phyloP scores from a whole-genome alignment of 2,797 vertebrate species.

The Ciconia nigra region DNA sequence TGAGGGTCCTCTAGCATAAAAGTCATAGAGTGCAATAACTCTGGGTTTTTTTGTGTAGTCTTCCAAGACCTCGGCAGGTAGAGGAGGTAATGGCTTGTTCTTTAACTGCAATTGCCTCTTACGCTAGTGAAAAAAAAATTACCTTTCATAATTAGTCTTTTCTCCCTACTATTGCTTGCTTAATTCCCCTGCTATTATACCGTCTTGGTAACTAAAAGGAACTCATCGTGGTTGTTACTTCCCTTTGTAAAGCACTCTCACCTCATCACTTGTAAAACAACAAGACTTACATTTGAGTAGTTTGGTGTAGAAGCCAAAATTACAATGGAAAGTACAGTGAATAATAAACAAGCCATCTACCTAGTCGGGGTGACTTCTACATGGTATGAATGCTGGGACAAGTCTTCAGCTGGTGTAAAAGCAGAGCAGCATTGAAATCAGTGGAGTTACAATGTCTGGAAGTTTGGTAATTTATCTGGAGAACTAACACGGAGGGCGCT shows the following conservation, averaged over 20 bases:
- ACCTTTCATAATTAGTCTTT: not conserved
- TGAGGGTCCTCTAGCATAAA: constrained; percentile 78
- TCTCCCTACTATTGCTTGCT: not conserved
- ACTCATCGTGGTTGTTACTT: not conserved
- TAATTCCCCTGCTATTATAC: not conserved
- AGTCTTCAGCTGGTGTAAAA: not conserved
- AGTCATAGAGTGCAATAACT: constrained; percentile 87
- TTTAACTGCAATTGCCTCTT: constrained; percentile 64
- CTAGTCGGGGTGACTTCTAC: not conserved
- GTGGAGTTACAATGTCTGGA: not conserved
- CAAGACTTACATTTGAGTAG: not conserved
- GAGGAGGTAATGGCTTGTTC: constrained; percentile 80
- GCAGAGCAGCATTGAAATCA: not conserved
- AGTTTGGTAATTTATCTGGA: not conserved
- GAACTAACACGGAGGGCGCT: not conserved
- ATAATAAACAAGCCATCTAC: not conserved
- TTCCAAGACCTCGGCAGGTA: constrained; percentile 59
- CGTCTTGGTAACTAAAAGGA: not conserved
- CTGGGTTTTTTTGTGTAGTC: constrained; percentile 31
- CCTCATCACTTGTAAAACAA: not conserved
- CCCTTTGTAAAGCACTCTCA: not conserved
- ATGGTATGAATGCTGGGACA: not conserved
- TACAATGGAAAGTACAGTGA: not conserved
- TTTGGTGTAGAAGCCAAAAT: not conserved
- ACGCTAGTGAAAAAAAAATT: constrained; percentile 50